Conservation (phyloP, 30 jellyfish, hydroid and myxozoan genomes). For the Aurelia sp. region DNA sequence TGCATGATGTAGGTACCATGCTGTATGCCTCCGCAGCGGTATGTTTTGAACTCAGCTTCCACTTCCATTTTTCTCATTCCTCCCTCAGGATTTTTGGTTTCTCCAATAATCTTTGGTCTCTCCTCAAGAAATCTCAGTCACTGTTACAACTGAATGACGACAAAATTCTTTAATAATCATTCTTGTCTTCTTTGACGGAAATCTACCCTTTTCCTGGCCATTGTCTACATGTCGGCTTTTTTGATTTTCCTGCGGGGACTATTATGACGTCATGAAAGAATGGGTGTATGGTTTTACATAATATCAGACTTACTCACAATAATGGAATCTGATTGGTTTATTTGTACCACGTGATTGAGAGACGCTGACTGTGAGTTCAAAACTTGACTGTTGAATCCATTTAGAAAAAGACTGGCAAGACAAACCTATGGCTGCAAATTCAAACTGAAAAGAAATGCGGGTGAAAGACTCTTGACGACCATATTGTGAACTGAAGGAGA, state of each 20-base stretch:
- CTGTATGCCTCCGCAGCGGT: too few species aligned
- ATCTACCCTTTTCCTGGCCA: neutral
- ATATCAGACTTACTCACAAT: conserved; percentile 58
- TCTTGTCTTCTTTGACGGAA: neutral
- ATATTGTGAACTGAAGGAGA: too few species aligned
- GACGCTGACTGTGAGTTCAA: conserved; percentile 82
- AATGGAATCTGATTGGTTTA: conserved; percentile 40
- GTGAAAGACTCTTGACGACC: too few species aligned
- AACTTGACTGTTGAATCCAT: conserved; percentile 66
- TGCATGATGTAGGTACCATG: too few species aligned
- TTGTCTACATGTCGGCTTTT: neutral
- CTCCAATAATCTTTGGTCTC: too few species aligned
- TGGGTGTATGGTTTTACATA: conserved; percentile 59
- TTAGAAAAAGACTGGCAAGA: neutral
- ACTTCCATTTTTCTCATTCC: too few species aligned
- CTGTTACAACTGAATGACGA: too few species aligned
- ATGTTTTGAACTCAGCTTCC: too few species aligned
- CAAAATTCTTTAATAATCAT: too few species aligned
- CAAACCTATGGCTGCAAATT: neutral
- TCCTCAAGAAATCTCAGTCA: too few species aligned
- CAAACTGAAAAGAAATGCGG: conserved; percentile 1
- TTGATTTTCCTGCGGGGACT: conserved; percentile 9
- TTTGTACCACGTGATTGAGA: conserved; percentile 49
- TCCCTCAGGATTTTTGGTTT: too few species aligned
- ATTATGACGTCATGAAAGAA: conserved; percentile 45